A percentile compares a stretch with the other conserved stretches of the same genome.
These are phyloP conservation scores for Lerema accius DNA, from an alignment of 1,140 invertebrate genomes.

Conservation along the genomic window DNA sequence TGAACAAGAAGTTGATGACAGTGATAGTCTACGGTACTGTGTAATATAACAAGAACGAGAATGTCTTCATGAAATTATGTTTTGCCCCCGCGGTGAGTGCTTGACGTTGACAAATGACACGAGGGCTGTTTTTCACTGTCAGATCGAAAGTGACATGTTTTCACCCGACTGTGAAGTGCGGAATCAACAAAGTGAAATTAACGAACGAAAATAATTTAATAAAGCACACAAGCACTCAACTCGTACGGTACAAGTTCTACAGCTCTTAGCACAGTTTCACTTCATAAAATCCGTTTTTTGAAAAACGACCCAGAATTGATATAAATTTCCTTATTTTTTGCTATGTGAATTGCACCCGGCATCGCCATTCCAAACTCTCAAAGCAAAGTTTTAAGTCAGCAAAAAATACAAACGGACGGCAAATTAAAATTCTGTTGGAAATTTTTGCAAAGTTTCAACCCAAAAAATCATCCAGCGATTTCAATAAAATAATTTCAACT, in stretches of 20 bases:
- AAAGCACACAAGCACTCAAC: conserved; percentile 36
- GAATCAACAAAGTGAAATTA: conserved; percentile 64
- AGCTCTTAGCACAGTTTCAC: no score
- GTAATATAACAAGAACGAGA: conserved; percentile 62
- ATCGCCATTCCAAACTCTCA: conserved; percentile 18
- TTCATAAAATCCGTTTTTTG: background rate
- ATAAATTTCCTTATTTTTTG: conserved; percentile 8
- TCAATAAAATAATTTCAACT: conserved; percentile 27
- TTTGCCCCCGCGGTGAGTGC: conserved; percentile 67
- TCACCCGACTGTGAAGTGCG: conserved; percentile 58
- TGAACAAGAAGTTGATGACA: conserved; percentile 53
- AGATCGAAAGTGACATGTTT: conserved; percentile 73
- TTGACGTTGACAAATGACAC: conserved; percentile 76
- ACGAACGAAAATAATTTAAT: conserved; percentile 33
- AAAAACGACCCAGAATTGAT: background rate
- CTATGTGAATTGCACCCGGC: conserved; percentile 10
- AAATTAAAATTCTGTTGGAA: conserved; percentile 32
- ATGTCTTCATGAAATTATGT: conserved; percentile 78
- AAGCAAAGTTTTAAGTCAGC: conserved; percentile 25
- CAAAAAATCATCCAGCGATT: conserved; percentile 16
- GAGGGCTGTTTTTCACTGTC: conserved; percentile 72
- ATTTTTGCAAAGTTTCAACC: conserved; percentile 18
- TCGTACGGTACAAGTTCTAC: conserved; percentile 8
- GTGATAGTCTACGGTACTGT: conserved; percentile 45
- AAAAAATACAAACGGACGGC: conserved; percentile 18